Base-by-base conservation (phyloP, 2,113 vertebrate genomes). In the Gopherus evgoodei region DNA sequence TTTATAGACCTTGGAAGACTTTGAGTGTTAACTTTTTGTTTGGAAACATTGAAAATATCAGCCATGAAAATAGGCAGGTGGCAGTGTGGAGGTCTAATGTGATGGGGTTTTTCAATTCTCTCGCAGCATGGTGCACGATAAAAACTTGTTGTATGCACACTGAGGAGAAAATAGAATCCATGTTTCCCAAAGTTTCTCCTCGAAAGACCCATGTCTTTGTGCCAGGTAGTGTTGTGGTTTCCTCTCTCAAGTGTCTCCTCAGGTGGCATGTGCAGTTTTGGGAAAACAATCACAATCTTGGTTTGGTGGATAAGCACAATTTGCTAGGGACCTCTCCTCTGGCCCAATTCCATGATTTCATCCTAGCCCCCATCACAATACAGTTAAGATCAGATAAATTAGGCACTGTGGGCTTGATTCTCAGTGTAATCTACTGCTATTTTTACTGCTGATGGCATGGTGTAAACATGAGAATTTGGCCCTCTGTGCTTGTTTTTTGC, bases 401-500 rank as follows among this genome's bases (percentile, higher is more conserved):
- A 10, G 16, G 6, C 38, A 83, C 12, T 8, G 13, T 44, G 38
- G 38, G 54, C 24, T 42, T 69, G 83, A 65, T 50, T 49, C 11
- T 35, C 57, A 65, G 16, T n/a, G 44, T 35, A 42, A 50, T n/a
- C 29, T n/a, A 50, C 22, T 65, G 19, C 38, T 27, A 49, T 29
- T 35, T 47, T 13, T 8, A 12, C 38, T 84, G 83, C 29, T 11
- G 11, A 13, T 65, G 44, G 27, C 8, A 24, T 25, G 19, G 72
- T 75, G 6, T 42, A 42, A 75, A 42, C 22, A 10, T 38, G 31
- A 35, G 13, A 35, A 38, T 75, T 42, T 75, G 72, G 25, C 24
- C 75, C 87, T 92, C 94, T 85, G 22, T 54, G 87, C 56, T 76
- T 50, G 72, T 65, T 93, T 50, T 3, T 29, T 50, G 57, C 88